Evolutionary conservation across 2,888 invertebrate species (phyloP).

Genomic region (Helleia helle): DNA sequence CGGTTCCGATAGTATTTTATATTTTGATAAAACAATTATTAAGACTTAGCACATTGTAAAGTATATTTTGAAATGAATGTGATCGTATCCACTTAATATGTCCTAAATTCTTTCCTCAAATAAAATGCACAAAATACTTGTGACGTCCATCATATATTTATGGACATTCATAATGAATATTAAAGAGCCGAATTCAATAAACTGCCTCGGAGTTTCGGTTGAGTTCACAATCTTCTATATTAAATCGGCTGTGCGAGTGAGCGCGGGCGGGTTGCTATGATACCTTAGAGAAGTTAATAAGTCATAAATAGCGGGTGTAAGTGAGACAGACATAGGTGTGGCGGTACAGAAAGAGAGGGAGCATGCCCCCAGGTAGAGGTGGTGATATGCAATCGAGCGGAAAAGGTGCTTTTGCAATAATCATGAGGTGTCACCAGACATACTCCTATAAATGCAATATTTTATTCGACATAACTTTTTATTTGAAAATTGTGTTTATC

Average conservation of each 20-base stretch:
- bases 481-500: too few species aligned
- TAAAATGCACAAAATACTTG: too few species aligned
- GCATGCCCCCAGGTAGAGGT: conserved; percentile 57
- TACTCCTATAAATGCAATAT: too few species aligned
- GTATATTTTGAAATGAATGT: too few species aligned
- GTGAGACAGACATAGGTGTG: too few species aligned
- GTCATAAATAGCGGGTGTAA: conserved; percentile 60
- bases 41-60: too few species aligned
- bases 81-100: too few species aligned
- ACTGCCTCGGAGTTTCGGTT: conserved; percentile 52
- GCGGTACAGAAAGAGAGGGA: conserved; percentile 35
- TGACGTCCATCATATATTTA: too few species aligned
- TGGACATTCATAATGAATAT: conserved; percentile 16
- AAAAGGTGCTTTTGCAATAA: conserved; percentile 59
- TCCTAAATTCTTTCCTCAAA: too few species aligned
- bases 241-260: conserved; percentile 48
- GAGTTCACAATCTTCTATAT: conserved; percentile 70
- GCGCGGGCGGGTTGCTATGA: conserved; percentile 64
- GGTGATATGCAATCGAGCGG: conserved; percentile 64
- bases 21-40: too few species aligned
- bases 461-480: too few species aligned
- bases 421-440: conserved; percentile 44
- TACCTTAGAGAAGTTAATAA: conserved; percentile 72
- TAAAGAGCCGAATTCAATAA: conserved; percentile 53
- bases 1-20: too few species aligned